These are phyloP conservation scores for Norana najaformis DNA, from an alignment of 2,888 invertebrate genomes.

Conservation along the genomic window DNA sequence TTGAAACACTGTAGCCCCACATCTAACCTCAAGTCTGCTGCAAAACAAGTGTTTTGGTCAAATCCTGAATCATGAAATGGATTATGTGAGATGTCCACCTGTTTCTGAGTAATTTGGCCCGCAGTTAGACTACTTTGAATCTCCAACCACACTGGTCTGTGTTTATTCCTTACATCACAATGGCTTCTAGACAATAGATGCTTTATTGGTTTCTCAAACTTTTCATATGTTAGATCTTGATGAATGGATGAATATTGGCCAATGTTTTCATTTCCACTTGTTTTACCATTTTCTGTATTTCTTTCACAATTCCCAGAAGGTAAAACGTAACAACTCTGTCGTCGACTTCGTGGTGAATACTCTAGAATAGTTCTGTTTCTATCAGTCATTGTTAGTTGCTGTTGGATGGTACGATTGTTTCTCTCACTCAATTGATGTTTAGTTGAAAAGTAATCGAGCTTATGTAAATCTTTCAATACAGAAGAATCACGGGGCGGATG, in stretches of 20 bases:
- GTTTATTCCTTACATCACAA: slow-evolving; percentile 9
- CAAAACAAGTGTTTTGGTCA: neutral
- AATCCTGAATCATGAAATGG: neutral
- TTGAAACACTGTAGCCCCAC: neutral
- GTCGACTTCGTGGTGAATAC: neutral
- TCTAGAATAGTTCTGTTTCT: neutral
- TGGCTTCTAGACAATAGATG: neutral
- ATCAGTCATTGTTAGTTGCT: neutral
- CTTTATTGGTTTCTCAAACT: neutral
- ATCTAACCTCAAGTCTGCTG: neutral
- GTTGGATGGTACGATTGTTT: neutral
- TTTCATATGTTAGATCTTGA: neutral
- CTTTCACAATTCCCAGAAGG: neutral
- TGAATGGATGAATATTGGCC: neutral
- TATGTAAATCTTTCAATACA: neutral
- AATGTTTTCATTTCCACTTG: neutral
- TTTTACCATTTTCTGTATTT: neutral
- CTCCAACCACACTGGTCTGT: neutral
- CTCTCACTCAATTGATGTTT: neutral
- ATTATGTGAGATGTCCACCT: neutral
- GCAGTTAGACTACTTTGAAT: neutral
- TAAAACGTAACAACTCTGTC: neutral
- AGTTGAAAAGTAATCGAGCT: neutral
- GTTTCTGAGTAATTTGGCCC: neutral
- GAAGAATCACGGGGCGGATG: neutral